Percentiles rank a stretch among this genome's conserved stretches.
Conservation (phyloP, 2,888 invertebrate species). For the Agrotis puta region DNA sequence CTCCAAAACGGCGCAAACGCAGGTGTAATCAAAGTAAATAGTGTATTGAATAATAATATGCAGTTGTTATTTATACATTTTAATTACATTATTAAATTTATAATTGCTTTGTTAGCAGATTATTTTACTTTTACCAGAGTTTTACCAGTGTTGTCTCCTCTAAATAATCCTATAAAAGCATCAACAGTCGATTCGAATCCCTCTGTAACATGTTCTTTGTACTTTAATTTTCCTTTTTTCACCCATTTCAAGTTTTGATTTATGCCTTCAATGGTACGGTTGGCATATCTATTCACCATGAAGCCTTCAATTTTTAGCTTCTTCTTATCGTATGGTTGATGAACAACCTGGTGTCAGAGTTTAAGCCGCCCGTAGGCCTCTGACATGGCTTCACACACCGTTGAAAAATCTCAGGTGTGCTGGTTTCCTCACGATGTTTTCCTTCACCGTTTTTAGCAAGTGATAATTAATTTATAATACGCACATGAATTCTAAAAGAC, state of each 20-base stretch:
- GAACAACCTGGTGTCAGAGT: no score
- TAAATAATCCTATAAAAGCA: slow-evolving; percentile 92
- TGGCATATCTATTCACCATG: slow-evolving; percentile 85
- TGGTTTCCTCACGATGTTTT: no score
- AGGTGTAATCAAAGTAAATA: slow-evolving; percentile 59
- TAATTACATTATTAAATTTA: slow-evolving; percentile 38
- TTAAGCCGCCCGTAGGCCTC: no score
- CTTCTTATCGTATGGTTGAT: no score
- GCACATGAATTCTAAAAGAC: no score
- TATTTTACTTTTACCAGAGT: slow-evolving; percentile 91
- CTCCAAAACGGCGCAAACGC: slow-evolving; percentile 72
- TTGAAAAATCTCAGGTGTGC: no score
- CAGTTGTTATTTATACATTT: slow-evolving; percentile 31
- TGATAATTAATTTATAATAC: no score
- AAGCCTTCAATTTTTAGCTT: slow-evolving; percentile 93
- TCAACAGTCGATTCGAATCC: slow-evolving; percentile 93
- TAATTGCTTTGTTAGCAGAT: slow-evolving; percentile 33
- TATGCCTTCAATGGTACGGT: slow-evolving; percentile 91
- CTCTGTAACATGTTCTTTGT: slow-evolving; percentile 92
- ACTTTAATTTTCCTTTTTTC: slow-evolving; percentile 92
- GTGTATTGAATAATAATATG: slow-evolving; percentile 37
- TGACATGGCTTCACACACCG: no score
- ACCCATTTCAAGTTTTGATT: slow-evolving; percentile 92
- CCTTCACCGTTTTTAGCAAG: no score
- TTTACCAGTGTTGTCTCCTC: slow-evolving; percentile 93